Percentiles rank a stretch among this genome's conserved stretches.
Evolutionary conservation across 2,888 invertebrate species (phyloP).

Genomic region (Hetaerina titia): DNA sequence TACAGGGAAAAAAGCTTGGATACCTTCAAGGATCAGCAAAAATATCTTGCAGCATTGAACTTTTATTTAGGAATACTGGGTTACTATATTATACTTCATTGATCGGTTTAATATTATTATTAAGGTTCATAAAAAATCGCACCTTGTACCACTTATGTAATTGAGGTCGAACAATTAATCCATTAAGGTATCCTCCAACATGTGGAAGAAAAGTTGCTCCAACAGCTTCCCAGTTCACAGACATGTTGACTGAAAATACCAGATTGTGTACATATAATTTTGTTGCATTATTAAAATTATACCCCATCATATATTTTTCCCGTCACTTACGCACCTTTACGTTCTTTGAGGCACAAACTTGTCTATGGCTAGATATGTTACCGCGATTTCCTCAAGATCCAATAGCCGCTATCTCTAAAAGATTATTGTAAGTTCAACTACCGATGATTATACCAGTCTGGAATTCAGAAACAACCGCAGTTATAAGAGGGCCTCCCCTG

Average conservation of each 20-base stretch:
- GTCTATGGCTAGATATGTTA: background rate
- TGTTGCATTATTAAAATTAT: background rate
- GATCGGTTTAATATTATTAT: background rate
- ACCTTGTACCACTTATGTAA: conserved; percentile 86
- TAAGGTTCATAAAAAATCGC: conserved; percentile 71
- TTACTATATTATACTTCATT: background rate
- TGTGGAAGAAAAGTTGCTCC: conserved; percentile 84
- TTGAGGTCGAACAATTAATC: conserved; percentile 82
- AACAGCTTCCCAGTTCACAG: conserved; percentile 74
- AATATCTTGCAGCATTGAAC: too few species aligned
- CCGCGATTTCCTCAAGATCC: too few species aligned
- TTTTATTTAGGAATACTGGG: too few species aligned
- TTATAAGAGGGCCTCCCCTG: too few species aligned
- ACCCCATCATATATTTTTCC: background rate
- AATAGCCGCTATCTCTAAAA: too few species aligned
- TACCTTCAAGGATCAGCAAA: background rate
- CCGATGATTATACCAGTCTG: too few species aligned
- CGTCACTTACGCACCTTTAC: background rate
- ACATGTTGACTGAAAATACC: conserved; percentile 54
- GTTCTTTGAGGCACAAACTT: background rate
- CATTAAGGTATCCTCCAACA: conserved; percentile 84
- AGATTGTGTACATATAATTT: background rate
- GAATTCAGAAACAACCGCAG: too few species aligned
- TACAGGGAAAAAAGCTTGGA: background rate
- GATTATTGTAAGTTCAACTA: too few species aligned